Base-by-base conservation (phyloP, 2,888 invertebrate genomes). In the Anticlea derivata region DNA sequence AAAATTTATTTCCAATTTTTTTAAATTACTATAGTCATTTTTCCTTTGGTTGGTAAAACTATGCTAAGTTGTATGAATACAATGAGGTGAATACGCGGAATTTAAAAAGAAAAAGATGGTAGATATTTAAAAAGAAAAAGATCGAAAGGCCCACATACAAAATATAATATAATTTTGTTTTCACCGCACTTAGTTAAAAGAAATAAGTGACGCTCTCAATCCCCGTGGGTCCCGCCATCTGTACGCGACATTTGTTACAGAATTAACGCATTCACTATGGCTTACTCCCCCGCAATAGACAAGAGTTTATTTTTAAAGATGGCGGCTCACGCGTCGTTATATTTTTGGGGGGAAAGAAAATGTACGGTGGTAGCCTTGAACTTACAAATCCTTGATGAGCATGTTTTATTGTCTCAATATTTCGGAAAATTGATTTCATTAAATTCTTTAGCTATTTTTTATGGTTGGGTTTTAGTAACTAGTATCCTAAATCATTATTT, bases 161-260 rank as follows among this genome's bases (percentile, higher is more conserved):
- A 1, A 34, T 27, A 1, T n/a, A n/a, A n/a, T n/a, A n/a, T n/a
- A 10, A 40, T 22, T 38, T 10, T 27, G 29, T 23, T 33, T 34
- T 13, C 34, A 13, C 43, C 20, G 40, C 3, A 10, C 7, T 7
- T 10, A 31, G 24, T 8, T 34, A 39, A n/a, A n/a, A 37, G 12
- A 38, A 50, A 7, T 55, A 57, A 66, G 35, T 23, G 54, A 52
- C 51, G 30, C 55, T 58, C 7, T 12, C 60, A 66, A 80, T 78
- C 81, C 80, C 81, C 80, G 80, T 81, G 80, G 79, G 70, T 67
- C 67, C 39, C 30, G 65, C 69, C 81, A 81, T 78, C 67, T 80
- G 81, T 31, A 58, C 6, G 10, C 62, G 55, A 68, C 79, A 80
- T 71, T 77, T 77, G 72, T 74, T 75, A 60, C 62, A 61, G 65